These are phyloP conservation scores for Cheilosia impressa DNA, from an alignment of 2,888 invertebrate genomes.

Conservation along the genomic window DNA sequence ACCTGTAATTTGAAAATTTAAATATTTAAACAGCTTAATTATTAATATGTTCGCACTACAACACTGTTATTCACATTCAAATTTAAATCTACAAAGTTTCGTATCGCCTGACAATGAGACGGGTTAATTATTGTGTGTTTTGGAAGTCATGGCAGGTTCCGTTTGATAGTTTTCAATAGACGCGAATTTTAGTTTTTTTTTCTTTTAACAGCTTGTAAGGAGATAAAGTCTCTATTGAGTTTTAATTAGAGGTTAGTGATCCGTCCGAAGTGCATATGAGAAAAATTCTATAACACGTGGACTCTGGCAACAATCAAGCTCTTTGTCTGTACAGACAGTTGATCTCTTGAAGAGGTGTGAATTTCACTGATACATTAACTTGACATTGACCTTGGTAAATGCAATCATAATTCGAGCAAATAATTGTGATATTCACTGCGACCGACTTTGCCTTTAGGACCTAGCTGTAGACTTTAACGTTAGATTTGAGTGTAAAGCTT, in stretches of 20 bases:
- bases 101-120: not conserved
- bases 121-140: constrained; percentile 8
- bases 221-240: no score
- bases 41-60: constrained; percentile 5
- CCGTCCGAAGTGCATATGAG: not conserved
- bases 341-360: not conserved
- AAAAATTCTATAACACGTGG: not conserved
- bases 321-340: not conserved
- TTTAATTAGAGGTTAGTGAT: not conserved
- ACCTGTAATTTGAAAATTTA: constrained; percentile 21
- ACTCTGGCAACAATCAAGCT: not conserved
- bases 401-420: no score
- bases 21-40: constrained; percentile 35
- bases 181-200: not conserved
- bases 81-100: not conserved
- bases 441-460: no score
- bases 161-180: not conserved
- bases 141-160: constrained; percentile 15
- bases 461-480: no score
- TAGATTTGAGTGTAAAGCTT: no score
- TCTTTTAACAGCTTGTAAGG: no score
- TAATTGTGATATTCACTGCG: no score
- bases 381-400: no score
- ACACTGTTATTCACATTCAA: constrained; percentile 11
- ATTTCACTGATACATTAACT: no score